These are phyloP conservation scores for Sebastiscus tertius DNA, from an alignment of 2,797 vertebrate species.

Conservation along the genomic window DNA sequence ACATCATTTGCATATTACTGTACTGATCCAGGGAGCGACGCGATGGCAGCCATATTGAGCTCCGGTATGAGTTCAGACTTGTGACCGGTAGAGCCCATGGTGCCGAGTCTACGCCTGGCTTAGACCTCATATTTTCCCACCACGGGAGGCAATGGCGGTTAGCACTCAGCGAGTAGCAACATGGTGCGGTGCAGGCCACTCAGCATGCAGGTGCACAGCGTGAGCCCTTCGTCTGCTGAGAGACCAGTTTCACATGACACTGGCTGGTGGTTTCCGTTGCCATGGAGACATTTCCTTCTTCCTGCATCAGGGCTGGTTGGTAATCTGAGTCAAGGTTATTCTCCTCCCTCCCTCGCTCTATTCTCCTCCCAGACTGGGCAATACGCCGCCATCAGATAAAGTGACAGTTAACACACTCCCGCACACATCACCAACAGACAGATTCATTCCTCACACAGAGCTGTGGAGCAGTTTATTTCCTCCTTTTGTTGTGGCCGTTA, in stretches of 20 bases:
- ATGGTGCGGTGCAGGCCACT: conserved; percentile 52
- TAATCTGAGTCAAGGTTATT: conserved; percentile 90
- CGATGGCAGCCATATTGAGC: conserved; percentile 48
- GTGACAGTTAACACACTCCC: conserved; percentile 66
- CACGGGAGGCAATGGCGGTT: conserved; percentile 51
- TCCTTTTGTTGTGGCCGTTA: conserved; percentile 38
- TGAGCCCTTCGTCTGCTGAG: conserved; percentile 76
- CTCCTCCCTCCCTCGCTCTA: conserved; percentile 55
- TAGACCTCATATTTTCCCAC: conserved; percentile 56
- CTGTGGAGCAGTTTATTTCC: conserved; percentile 32
- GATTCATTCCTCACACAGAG: conserved; percentile 30
- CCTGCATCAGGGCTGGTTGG: conserved; percentile 85
- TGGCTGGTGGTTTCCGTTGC: conserved; percentile 91
- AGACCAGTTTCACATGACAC: conserved; percentile 88
- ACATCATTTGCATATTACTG: conserved; percentile 2
- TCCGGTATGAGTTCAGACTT: conserved; percentile 50
- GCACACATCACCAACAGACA: conserved; percentile 57
- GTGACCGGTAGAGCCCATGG: conserved; percentile 43
- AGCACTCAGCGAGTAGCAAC: conserved; percentile 46
- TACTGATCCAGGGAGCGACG: conserved; percentile 18
- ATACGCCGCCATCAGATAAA: conserved; percentile 72
- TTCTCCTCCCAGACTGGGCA: conserved; percentile 67
- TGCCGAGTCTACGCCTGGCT: conserved; percentile 40
- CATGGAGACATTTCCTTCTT: conserved; percentile 92
- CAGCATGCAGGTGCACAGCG: conserved; percentile 75